Evolutionary conservation across 2,797 vertebrate species (phyloP).

Genomic region (Dermochelys coriacea): DNA sequence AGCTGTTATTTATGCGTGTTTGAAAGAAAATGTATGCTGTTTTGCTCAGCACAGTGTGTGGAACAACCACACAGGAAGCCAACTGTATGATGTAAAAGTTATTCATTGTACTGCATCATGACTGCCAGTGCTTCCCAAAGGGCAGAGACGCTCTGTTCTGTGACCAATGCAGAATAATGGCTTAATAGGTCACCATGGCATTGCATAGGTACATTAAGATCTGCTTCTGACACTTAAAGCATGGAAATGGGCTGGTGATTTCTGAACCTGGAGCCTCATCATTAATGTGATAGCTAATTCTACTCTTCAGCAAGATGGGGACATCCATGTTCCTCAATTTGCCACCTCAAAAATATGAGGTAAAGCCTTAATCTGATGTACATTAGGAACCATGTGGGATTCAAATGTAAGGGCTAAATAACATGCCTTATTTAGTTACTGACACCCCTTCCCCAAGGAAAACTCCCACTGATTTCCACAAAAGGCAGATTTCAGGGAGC

Average conservation of each 20-base stretch:
- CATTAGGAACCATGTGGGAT: background rate
- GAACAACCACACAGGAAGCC: background rate
- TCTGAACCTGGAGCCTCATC: no score
- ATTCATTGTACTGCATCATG: no score
- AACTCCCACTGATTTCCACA: background rate
- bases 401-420: background rate
- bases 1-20: background rate
- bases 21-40: background rate
- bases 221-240: no score
- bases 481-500: background rate
- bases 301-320: no score
- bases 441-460: background rate
- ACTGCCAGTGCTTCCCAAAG: no score
- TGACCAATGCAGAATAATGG: no score
- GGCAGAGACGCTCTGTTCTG: no score
- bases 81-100: no score
- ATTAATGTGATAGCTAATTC: background rate
- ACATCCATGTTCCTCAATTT: background rate
- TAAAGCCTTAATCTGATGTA: background rate
- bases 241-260: no score
- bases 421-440: background rate
- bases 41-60: accelerated
- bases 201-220: no score
- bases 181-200: no score
- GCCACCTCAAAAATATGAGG: no score